A percentile compares a stretch with the other conserved stretches of the same genome.
Evolutionary conservation across 2,888 invertebrate species (phyloP).

Genomic region (Rhamnusium bicolor): DNA sequence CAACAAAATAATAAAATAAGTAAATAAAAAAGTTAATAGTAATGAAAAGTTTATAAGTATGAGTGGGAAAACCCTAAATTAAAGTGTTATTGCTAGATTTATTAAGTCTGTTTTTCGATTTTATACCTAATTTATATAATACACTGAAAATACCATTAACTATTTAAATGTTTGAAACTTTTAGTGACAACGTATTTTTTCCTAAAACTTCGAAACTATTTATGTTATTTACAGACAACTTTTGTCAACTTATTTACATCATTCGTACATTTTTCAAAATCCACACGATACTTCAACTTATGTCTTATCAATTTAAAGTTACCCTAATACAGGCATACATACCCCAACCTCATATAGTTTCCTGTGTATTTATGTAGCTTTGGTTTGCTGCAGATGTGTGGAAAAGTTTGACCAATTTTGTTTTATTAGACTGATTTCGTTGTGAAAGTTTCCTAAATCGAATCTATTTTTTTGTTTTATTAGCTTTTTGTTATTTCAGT

Average conservation of each 20-base stretch:
- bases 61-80: too few relatives aligned
- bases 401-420: neutral
- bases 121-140: too few relatives aligned
- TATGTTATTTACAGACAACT: neutral
- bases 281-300: neutral
- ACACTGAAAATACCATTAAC: too few relatives aligned
- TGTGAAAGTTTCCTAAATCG: neutral
- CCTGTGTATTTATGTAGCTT: neutral
- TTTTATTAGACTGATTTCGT: neutral
- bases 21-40: too few relatives aligned
- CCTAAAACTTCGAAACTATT: too few relatives aligned
- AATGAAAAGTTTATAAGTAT: too few relatives aligned
- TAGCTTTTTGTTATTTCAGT: neutral
- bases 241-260: neutral
- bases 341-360: neutral
- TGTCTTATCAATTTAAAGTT: neutral
- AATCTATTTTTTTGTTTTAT: neutral
- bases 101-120: too few relatives aligned
- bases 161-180: too few relatives aligned
- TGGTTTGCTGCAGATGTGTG: neutral
- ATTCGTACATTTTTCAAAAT: neutral
- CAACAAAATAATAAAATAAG: too few relatives aligned
- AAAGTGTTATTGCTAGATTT: too few relatives aligned
- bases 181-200: too few relatives aligned
- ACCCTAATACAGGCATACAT: neutral